Evolutionary conservation across 2,113 vertebrate species (phyloP), one percentile per base, ranked within the genome.

Genomic region (Calonectris borealis): DNA sequence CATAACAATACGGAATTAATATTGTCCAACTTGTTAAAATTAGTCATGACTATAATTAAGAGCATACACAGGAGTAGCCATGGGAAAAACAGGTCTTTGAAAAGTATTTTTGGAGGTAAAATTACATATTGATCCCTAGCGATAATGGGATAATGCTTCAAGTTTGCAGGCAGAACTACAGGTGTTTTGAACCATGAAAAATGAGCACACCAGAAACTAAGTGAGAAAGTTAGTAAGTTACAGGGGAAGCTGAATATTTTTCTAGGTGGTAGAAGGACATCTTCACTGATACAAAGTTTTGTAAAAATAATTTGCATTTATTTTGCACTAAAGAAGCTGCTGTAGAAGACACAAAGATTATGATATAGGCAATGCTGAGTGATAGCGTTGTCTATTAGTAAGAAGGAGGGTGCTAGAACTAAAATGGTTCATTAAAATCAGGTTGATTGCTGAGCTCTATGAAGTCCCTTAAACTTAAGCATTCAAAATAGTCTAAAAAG

Each of bases 141-240:
- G 86, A 96, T 96, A 96, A 96, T 75, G 65, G 76, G 68, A 84
- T 96, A 97, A 96, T 75, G 19, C 86, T 92, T 91, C 62, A 81
- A 44, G 65, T 91, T 96, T 89, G 57, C 78, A 95, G 71, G 49
- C 81, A 84, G 80, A 80, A 68, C 4, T 48, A 81, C 64, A 89
- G 20, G 42, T 60, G 64, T 89, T 93, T 49, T 78, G 75, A 97
- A 96, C 83, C 77, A 87, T 34, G 71, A 91, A 87, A 94, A 97
- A 92, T 44, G 22, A 96, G 88, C 64, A 86, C 34, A 68, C 20
- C 71, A 93, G 88, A 90, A 94, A 55, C 36, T 75, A 81, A 88
- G 32, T 34, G 21, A 91, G 76, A 68, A 90, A 94, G 24, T 62
- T 93, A 88, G 58, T 77, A 69, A 93, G 51, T 58, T 82, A 72